Base-by-base conservation (phyloP, 2,113 vertebrate genomes). In the Phoenicopterus ruber region DNA sequence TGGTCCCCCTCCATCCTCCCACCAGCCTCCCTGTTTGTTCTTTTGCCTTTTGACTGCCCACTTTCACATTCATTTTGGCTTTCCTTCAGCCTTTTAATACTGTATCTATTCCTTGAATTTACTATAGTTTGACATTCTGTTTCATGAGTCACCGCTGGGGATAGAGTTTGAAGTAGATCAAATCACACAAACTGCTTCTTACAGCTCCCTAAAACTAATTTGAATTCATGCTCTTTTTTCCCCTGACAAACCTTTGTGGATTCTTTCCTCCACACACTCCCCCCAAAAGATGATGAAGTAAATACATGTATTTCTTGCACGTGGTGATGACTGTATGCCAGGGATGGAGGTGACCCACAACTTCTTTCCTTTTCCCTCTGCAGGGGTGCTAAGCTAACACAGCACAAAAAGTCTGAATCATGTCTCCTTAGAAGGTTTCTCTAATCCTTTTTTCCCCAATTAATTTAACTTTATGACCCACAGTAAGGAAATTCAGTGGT, bases 121-220 rank as follows among this genome's bases (percentile, higher is more conserved):
- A 94, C 88, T 94, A 19, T 26, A 52, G 73, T 76, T 94, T 88
- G 92, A 87, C 86, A 87, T 91, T 91, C 69, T 92, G 77, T 74
- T 96, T 88, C 17, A 54, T 91, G 95, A 96, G 61, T 96, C 96
- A 95, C 77, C 8, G 4, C 57, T 92, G 88, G 36, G 26, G 61
- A 65, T 78, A 52, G 47, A 86, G 69, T 90, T 91, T 84, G 77
- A 96, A 84, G 86, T 36, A 90, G 77, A 90, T 88, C 50, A 95
- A 78, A 92, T 95, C 34, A n/a, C 21, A 86, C 61, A 67, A 93
- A 57, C 85, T 81, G n/a, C n/a, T 93, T 91, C 83, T 84, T 84
- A 52, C 31, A 81, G 49, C n/a, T 92, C 55, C 65, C 32, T 90
- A 67, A 66, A 92, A 59, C 47, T 50, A 66, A 62, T 73, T 70